These are phyloP conservation scores for Malthinus seriepunctatus DNA, from an alignment of 2,888 invertebrate species.

Conservation along the genomic window DNA sequence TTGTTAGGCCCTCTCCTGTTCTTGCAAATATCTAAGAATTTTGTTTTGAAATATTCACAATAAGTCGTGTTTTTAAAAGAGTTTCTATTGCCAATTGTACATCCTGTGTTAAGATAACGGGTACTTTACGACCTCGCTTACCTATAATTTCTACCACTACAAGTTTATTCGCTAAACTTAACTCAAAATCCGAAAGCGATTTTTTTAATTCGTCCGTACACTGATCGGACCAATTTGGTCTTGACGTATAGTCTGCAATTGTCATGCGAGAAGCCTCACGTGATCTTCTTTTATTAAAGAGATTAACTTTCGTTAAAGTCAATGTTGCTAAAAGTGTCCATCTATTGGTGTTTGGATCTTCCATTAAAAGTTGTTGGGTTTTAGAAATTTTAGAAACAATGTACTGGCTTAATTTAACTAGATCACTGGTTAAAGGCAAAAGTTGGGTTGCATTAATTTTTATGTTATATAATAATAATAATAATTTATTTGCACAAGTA, in stretches of 20 bases:
- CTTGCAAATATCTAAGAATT: too few species aligned
- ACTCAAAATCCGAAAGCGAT: conserved; percentile 9
- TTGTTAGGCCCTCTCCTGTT: too few species aligned
- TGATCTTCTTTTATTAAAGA: conserved; percentile 8
- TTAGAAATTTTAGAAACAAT: neutral
- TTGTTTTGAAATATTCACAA: too few species aligned
- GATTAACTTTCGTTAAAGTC: too few species aligned
- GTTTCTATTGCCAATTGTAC: conserved; percentile 33
- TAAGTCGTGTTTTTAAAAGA: too few species aligned
- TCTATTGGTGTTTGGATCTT: too few species aligned
- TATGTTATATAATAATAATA: too few species aligned
- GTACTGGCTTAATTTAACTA: conserved; percentile 4
- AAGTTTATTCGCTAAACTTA: conserved; percentile 4
- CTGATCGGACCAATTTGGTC: conserved; percentile 4
- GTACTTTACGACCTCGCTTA: conserved; percentile 1
- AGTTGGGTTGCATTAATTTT: neutral
- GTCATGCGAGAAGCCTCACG: conserved; percentile 5
- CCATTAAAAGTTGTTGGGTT: neutral
- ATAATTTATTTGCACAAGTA: too few species aligned
- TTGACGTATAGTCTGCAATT: neutral
- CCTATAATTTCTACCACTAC: conserved; percentile 9
- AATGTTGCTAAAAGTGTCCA: too few species aligned
- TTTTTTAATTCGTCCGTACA: conserved; percentile 8
- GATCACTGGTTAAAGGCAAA: conserved; percentile 6
- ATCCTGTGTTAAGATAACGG: conserved; percentile 6